Evolutionary conservation across 2,797 vertebrate species (phyloP).

Genomic region (Lutjanus argentimaculatus): DNA sequence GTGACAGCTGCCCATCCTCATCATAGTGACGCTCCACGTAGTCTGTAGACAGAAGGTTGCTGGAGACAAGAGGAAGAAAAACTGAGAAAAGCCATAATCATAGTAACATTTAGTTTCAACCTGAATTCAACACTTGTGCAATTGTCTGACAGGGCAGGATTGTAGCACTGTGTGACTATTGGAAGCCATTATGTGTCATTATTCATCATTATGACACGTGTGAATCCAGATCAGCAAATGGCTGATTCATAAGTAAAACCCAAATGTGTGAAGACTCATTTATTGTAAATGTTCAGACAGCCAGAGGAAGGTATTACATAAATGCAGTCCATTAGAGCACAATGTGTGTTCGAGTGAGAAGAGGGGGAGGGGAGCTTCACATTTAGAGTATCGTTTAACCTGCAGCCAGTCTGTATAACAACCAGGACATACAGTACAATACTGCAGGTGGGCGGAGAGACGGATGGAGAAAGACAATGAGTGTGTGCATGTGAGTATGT

Average conservation of each 20-base stretch:
- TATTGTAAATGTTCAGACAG: conserved; percentile 27
- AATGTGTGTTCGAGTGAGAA: neutral
- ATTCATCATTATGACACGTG: neutral
- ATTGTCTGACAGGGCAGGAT: neutral
- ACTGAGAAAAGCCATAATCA: neutral
- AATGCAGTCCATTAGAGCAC: conserved; percentile 29
- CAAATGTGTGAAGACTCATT: conserved; percentile 5
- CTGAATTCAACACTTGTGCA: neutral
- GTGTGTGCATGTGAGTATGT: conserved; percentile 1
- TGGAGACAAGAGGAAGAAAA: conserved; percentile 71
- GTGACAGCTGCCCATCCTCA: conserved; percentile 70
- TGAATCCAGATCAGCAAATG: conserved; percentile 9
- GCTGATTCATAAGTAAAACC: conserved; percentile 27
- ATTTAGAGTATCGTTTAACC: conserved; percentile 7
- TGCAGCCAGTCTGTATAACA: neutral
- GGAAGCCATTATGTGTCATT: neutral
- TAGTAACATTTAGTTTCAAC: neutral
- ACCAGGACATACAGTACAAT: conserved; percentile 7
- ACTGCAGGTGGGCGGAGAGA: conserved; percentile 9
- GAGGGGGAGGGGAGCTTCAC: conserved; percentile 6
- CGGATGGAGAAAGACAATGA: neutral
- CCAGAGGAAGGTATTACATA: conserved; percentile 12
- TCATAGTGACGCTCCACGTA: conserved; percentile 93
- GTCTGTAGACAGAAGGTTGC: conserved; percentile 93
- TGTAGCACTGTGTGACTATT: neutral